Evolutionary conservation across 2,113 vertebrate genomes (phyloP).

Genomic region (Leucopsar rothschildi): DNA sequence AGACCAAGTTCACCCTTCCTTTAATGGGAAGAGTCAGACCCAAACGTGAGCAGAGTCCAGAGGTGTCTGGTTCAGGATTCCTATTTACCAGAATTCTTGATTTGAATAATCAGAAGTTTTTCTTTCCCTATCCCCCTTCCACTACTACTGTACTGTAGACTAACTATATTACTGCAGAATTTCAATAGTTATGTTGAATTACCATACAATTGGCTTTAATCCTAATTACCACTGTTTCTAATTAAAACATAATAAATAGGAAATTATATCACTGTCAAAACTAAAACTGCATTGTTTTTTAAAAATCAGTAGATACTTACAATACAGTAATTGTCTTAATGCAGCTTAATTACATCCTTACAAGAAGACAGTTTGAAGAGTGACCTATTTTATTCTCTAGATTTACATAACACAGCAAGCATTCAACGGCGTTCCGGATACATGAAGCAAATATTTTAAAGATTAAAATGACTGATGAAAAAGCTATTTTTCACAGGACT

Average conservation of each 20-base stretch:
- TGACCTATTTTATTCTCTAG: conserved; percentile 64
- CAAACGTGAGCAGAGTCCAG: background rate
- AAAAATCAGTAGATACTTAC: background rate
- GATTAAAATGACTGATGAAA: conserved; percentile 52
- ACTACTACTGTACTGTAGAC: background rate
- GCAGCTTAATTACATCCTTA: conserved; percentile 43
- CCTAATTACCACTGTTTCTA: conserved; percentile 33
- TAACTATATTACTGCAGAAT: background rate
- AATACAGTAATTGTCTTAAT: conserved; percentile 54
- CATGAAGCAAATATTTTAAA: conserved; percentile 37
- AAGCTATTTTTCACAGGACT: conserved; percentile 1
- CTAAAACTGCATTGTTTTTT: background rate
- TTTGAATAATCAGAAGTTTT: background rate
- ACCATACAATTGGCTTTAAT: conserved; percentile 18
- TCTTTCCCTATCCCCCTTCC: background rate
- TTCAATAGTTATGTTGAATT: background rate
- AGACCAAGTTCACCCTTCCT: background rate
- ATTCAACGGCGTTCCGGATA: conserved; percentile 11
- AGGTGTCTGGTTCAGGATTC: background rate
- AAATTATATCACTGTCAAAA: conserved; percentile 29
- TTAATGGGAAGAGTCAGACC: background rate
- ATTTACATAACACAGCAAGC: conserved; percentile 58
- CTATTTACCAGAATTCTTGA: background rate
- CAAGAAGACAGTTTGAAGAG: conserved; percentile 37
- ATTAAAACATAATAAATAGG: conserved; percentile 35